Conservation (phyloP, 2,113 vertebrate genomes). For the Cichladusa arquata region DNA sequence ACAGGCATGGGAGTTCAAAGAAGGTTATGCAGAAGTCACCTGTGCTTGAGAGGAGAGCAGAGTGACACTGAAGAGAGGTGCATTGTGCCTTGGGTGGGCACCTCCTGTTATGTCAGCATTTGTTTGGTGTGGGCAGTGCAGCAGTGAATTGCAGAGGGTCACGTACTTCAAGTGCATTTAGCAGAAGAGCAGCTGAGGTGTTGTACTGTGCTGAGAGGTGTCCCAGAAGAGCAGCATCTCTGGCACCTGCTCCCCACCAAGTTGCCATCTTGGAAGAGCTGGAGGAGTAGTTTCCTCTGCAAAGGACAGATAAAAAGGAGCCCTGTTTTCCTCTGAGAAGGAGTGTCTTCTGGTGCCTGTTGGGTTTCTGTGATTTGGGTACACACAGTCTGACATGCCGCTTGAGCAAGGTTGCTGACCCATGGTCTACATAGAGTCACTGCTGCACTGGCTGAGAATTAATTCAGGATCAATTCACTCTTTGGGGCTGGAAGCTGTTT, state of each 20-base stretch:
- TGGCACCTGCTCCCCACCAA: background rate
- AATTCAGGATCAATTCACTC: background rate
- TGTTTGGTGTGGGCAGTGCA: background rate
- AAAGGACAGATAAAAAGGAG: background rate
- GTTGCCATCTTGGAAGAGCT: background rate
- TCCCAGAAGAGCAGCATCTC: accelerated
- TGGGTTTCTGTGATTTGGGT: background rate
- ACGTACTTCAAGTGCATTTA: accelerated
- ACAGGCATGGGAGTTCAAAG: background rate
- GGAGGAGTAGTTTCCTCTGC: background rate
- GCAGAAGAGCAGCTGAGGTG: background rate
- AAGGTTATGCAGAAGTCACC: background rate
- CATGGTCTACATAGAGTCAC: accelerated
- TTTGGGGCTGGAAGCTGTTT: background rate
- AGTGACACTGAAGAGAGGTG: background rate
- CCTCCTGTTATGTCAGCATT: background rate
- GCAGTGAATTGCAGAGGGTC: background rate
- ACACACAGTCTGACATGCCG: background rate
- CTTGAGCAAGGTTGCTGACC: background rate
- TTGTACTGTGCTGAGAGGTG: background rate
- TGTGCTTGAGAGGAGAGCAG: background rate
- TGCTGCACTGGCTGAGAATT: background rate
- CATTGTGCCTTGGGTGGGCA: background rate
- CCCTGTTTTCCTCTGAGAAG: background rate
- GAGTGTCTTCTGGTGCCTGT: background rate